A percentile compares a stretch with the other conserved stretches of the same genome.
Conservation (phyloP, 1,140 invertebrate genomes). For the Nebria ingens region DNA sequence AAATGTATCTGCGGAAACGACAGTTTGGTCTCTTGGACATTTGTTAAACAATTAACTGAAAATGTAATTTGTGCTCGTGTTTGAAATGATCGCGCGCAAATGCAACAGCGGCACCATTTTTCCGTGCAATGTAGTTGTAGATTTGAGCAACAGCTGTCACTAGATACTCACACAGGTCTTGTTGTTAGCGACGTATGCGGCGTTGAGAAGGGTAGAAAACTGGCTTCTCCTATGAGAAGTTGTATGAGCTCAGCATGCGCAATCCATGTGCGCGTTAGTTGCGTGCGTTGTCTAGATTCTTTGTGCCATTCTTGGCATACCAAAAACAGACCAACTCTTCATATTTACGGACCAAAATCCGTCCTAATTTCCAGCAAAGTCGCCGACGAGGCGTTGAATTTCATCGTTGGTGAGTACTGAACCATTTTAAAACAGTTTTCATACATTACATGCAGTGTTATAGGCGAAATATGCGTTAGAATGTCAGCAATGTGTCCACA, state of each 20-base stretch:
- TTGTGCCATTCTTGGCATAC: conserved; percentile 90
- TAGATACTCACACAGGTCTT: neutral
- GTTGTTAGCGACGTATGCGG: neutral
- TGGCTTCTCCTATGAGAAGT: conserved; percentile 12
- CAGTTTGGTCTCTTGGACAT: too few species aligned
- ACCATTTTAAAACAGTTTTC: conserved; percentile 41
- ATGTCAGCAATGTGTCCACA: conserved; percentile 60
- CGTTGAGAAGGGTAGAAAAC: neutral
- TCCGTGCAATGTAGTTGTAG: too few species aligned
- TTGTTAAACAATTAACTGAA: too few species aligned
- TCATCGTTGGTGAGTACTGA: conserved; percentile 55
- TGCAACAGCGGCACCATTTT: too few species aligned
- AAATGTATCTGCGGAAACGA: too few species aligned
- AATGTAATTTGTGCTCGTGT: too few species aligned
- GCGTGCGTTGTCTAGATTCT: conserved; percentile 87
- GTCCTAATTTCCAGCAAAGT: conserved; percentile 43
- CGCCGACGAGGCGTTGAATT: conserved; percentile 45
- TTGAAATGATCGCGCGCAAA: too few species aligned
- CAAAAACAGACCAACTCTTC: conserved; percentile 74
- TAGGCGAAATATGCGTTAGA: conserved; percentile 46
- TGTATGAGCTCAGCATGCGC: conserved; percentile 61
- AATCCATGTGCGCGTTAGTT: conserved; percentile 66
- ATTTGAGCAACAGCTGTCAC: neutral
- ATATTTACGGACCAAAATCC: conserved; percentile 64
- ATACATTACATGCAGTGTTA: conserved; percentile 43